phyloP scores from a whole-genome alignment of 1,140 invertebrate genomes.

The Drosophila persimilis region DNA sequence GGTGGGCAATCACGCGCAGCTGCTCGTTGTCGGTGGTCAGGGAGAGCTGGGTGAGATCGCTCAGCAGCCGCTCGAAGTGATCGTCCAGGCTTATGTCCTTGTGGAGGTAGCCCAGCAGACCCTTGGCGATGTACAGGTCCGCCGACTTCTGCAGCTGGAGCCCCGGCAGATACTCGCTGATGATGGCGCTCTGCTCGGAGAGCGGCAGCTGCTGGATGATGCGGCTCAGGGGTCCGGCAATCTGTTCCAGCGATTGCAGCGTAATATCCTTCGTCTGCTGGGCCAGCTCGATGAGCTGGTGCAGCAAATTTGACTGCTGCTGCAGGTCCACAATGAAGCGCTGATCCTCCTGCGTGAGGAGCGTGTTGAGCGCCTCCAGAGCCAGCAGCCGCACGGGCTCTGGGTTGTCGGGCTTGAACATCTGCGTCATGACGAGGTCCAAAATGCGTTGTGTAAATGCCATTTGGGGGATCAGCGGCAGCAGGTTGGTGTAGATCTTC shows the following conservation, averaged over 20 bases:
- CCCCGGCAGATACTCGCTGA: constrained; percentile 67
- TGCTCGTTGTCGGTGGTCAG: constrained; percentile 60
- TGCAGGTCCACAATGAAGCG: constrained; percentile 69
- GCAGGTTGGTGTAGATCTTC: constrained; percentile 67
- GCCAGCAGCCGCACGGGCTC: constrained; percentile 56
- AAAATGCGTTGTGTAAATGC: constrained; percentile 73
- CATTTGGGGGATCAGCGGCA: constrained; percentile 65
- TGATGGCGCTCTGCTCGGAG: constrained; percentile 72
- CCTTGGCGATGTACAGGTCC: constrained; percentile 75
- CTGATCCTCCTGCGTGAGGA: constrained; percentile 59
- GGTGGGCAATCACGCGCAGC: constrained; percentile 63
- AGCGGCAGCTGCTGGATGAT: constrained; percentile 64
- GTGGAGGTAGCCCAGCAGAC: constrained; percentile 69
- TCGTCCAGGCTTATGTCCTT: constrained; percentile 72
- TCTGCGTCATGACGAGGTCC: constrained; percentile 61
- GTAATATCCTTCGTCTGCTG: constrained; percentile 32
- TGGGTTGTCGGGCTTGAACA: constrained; percentile 32
- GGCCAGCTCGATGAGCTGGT: constrained; percentile 65
- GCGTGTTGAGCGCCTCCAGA: constrained; percentile 59
- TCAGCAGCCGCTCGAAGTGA: constrained; percentile 73
- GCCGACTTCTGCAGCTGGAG: constrained; percentile 60
- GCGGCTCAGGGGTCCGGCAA: constrained; percentile 59
- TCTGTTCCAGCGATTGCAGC: constrained; percentile 48
- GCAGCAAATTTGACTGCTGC: constrained; percentile 63
- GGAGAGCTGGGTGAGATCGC: constrained; percentile 71